phyloP scores from a whole-genome alignment of 2,888 invertebrate genomes.

The Asteroscopus sphinx region DNA sequence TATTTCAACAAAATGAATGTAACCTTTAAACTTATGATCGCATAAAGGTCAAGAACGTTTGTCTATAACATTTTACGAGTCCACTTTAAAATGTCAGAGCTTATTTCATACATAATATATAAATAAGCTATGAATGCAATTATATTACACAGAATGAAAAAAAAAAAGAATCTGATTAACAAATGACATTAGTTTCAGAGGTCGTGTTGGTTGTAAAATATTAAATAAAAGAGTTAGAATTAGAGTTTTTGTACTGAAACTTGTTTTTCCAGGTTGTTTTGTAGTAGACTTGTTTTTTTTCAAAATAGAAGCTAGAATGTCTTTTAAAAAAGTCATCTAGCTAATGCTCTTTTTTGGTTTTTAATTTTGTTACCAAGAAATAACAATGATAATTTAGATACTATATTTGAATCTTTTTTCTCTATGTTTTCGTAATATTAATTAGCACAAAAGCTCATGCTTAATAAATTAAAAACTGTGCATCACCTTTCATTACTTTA shows the following conservation, averaged over 20 bases:
- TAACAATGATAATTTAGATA: too few species aligned
- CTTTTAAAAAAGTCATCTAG: conserved; percentile 24
- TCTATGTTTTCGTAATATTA: too few species aligned
- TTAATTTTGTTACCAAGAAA: too few species aligned
- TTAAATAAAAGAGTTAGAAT: too few species aligned
- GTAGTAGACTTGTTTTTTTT: conserved; percentile 27
- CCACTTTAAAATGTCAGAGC: conserved; percentile 61
- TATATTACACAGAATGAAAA: conserved; percentile 31
- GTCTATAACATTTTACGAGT: conserved; percentile 56
- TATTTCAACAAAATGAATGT: conserved; percentile 54
- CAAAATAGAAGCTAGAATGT: conserved; percentile 14
- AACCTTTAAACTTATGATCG: conserved; percentile 59
- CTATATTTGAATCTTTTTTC: too few species aligned
- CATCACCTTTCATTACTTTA: conserved; percentile 9
- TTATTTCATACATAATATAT: conserved; percentile 31
- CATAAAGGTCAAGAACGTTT: conserved; percentile 67
- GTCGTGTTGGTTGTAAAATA: conserved; percentile 15
- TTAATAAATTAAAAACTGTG: too few species aligned
- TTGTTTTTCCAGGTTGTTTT: conserved; percentile 12
- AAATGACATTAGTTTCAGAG: conserved; percentile 38
- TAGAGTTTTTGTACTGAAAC: conserved; percentile 21
- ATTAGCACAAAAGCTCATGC: too few species aligned
- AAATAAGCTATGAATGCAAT: conserved; percentile 22
- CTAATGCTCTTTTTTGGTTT: neutral
- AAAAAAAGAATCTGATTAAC: conserved; percentile 23